phyloP scores from a whole-genome alignment of 2,113 vertebrate genomes.

The Aplodontia rufa region DNA sequence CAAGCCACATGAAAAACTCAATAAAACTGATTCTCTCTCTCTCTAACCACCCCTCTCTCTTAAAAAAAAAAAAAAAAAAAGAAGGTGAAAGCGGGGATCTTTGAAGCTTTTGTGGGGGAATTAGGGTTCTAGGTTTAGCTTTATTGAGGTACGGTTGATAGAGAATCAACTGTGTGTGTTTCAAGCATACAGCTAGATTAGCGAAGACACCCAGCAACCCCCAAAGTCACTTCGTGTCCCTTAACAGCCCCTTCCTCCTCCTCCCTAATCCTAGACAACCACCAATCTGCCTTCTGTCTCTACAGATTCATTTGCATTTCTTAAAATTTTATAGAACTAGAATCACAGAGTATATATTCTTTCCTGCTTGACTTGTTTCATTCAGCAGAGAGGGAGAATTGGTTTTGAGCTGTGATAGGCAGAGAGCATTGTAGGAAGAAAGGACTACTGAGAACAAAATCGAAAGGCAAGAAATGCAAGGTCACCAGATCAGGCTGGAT shows the following conservation, averaged over 20 bases:
- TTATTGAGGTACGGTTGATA: background rate
- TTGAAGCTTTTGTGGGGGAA: background rate
- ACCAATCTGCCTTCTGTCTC: background rate
- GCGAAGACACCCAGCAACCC: background rate
- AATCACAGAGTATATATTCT: background rate
- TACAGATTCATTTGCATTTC: background rate
- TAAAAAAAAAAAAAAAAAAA: too few species aligned
- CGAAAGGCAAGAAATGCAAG: background rate
- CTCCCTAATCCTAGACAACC: background rate
- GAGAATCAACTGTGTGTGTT: accelerated
- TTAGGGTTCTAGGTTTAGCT: background rate
- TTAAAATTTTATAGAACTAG: background rate
- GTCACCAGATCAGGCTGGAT: background rate
- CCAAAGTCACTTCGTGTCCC: background rate
- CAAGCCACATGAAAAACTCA: too few species aligned
- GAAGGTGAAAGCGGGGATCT: too few species aligned
- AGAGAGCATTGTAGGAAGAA: background rate
- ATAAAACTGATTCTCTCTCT: too few species aligned
- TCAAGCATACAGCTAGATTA: background rate
- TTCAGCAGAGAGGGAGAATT: background rate
- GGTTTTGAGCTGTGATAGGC: background rate
- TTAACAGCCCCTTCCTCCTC: background rate
- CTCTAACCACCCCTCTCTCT: too few species aligned
- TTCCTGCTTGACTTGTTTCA: background rate
- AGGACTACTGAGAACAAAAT: background rate